Conservation (phyloP, 2,888 invertebrate species). For the Macrophya alboannulata region DNA sequence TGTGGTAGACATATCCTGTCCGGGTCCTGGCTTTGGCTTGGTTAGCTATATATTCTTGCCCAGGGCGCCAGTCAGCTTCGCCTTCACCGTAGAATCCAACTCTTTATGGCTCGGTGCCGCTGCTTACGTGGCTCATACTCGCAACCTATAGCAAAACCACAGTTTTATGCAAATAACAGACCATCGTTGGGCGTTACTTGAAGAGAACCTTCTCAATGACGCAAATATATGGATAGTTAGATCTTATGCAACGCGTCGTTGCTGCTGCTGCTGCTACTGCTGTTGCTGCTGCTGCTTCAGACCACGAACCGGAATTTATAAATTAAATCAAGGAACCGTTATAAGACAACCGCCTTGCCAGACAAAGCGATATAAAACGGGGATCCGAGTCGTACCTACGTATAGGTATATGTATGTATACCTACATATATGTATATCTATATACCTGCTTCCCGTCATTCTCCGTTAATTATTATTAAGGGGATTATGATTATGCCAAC, state of each 20-base stretch:
- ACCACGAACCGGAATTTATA: slow-evolving; percentile 42
- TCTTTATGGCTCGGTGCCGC: not conserved
- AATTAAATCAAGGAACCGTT: slow-evolving; percentile 49
- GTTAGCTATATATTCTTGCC: slow-evolving; percentile 37
- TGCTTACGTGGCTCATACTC: slow-evolving; percentile 35
- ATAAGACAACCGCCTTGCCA: slow-evolving; percentile 46
- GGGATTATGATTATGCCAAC: slow-evolving; percentile 6
- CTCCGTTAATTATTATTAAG: slow-evolving; percentile 24
- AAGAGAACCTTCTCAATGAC: slow-evolving; percentile 34
- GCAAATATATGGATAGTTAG: slow-evolving; percentile 23
- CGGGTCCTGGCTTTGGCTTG: slow-evolving; percentile 43
- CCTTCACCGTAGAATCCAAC: slow-evolving; percentile 36
- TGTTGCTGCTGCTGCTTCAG: too few relatives aligned
- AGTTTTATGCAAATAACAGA: slow-evolving; percentile 45
- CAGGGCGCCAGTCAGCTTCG: slow-evolving; percentile 40
- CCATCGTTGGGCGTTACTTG: not conserved
- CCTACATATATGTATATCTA: not conserved
- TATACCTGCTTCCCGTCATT: slow-evolving; percentile 7
- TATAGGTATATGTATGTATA: not conserved
- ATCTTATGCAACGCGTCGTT: slow-evolving; percentile 29
- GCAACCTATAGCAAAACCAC: slow-evolving; percentile 15
- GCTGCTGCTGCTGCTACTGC: slow-evolving; percentile 11
- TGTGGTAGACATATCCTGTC: slow-evolving; percentile 56
- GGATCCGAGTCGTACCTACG: not conserved
- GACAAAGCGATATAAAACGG: slow-evolving; percentile 37